Base-by-base conservation (phyloP, 2,888 invertebrate genomes). In the Drosophila flavopinicola region DNA sequence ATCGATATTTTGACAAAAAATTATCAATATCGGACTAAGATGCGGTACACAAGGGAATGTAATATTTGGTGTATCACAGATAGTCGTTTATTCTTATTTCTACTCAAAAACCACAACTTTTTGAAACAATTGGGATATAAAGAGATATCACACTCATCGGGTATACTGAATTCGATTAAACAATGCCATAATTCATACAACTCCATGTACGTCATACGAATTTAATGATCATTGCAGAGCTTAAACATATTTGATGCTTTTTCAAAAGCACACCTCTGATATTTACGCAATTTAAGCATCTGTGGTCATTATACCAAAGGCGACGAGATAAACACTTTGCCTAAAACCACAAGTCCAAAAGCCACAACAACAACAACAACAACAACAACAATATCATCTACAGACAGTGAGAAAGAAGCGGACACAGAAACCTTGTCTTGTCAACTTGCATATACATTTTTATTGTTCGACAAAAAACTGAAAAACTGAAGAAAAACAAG, bases 371-470 rank as follows among this genome's bases (percentile, higher is more conserved):
- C 38, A 56, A 33, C 23, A 53, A 51, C 7, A 15, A n/a, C 1
- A 15, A 33, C 17, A 17, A 44, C 41, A 53, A 23, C 13, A 38
- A 49, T 41, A 57, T 61, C 44, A n/a, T n/a, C n/a, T n/a, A 59
- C 47, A 67, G 30, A 41, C 39, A 63, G 30, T 67, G 57, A 54
- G 52, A 58, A 48, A 61, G 17, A 68, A 59, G 49, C 49, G 49
- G 24, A 60, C 57, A 53, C 58, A 38, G 27, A 58, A 57, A 75
- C 66, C 61, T 63, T 70, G 64, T 35, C 59, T 61, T 66, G 83
- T 74, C 67, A 66, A 78, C 71, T 66, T 57, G 64, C 70, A 78
- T 66, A 63, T 66, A 60, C 37, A 74, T 57, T 83, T 63, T 47
- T 42, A 66, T 66, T 64, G n/a, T n/a, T 84, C 53, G 58, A 60